Conservation (phyloP, 1,140 invertebrate genomes). For the Cyclargus thomasi region DNA sequence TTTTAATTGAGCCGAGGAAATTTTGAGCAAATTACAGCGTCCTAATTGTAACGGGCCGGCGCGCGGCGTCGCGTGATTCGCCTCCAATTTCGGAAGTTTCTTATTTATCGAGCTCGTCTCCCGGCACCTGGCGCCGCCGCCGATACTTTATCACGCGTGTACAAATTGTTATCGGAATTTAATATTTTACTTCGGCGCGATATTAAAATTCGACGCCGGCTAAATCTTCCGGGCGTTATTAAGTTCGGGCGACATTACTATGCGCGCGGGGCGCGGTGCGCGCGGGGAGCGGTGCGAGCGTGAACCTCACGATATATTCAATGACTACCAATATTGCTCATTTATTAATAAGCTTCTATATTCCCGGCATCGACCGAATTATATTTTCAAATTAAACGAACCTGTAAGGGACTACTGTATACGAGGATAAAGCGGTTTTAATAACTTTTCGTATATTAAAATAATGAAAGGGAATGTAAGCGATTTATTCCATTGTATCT, state of each 20-base stretch:
- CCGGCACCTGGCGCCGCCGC: not conserved
- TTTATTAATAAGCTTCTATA: not conserved
- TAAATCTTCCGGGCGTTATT: not conserved
- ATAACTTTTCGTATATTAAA: not conserved
- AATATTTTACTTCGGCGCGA: slow-evolving; percentile 9
- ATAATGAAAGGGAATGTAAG: slow-evolving; percentile 4
- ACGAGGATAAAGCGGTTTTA: not conserved
- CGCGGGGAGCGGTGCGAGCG: not conserved
- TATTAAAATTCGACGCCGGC: slow-evolving; percentile 4
- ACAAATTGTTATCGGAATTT: slow-evolving; percentile 2
- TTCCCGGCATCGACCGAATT: not conserved
- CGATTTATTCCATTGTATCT: not conserved
- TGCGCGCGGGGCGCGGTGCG: not conserved
- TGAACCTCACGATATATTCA: not conserved
- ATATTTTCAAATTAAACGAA: not conserved
- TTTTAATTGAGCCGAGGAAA: slow-evolving; percentile 40
- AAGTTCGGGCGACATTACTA: not conserved
- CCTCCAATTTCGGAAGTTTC: not conserved
- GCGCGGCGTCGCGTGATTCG: slow-evolving; percentile 29
- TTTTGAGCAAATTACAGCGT: slow-evolving; percentile 40
- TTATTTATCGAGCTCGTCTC: not conserved
- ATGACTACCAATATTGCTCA: not conserved
- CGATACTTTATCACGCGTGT: slow-evolving; percentile 11
- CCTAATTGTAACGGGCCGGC: slow-evolving; percentile 31
- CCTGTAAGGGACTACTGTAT: not conserved